A percentile compares a stretch with the other conserved stretches of the same genome.
These are phyloP conservation scores for Sthenelais limicola DNA, from an alignment of 2,888 invertebrate genomes.

Conservation along the genomic window DNA sequence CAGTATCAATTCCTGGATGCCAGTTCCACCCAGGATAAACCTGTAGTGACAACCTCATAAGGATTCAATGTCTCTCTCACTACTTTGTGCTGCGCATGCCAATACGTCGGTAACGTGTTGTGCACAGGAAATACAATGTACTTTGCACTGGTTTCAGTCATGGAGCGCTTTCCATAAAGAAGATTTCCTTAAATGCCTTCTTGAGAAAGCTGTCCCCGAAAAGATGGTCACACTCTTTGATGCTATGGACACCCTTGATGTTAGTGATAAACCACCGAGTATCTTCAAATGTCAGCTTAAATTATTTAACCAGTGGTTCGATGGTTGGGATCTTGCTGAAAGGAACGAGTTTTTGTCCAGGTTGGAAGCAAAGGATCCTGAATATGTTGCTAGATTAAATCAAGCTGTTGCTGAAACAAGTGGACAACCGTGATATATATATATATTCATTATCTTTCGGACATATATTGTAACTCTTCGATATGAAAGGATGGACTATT, in stretches of 20 bases:
- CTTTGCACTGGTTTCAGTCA: slow-evolving; percentile 64
- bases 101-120: slow-evolving; percentile 9
- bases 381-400: slow-evolving; percentile 67
- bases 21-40: too few species aligned
- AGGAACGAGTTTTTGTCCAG: slow-evolving; percentile 64
- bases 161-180: slow-evolving; percentile 64
- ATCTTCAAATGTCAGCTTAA: slow-evolving; percentile 73
- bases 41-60: too few species aligned
- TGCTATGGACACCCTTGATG: slow-evolving; percentile 60
- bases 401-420: slow-evolving; percentile 42
- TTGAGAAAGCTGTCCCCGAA: slow-evolving; percentile 64
- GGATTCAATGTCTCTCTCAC: slow-evolving; percentile 11
- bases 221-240: slow-evolving; percentile 63
- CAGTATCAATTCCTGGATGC: too few species aligned
- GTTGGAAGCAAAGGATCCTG: slow-evolving; percentile 64
- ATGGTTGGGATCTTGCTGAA: slow-evolving; percentile 68
- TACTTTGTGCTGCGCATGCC: slow-evolving; percentile 12
- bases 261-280: slow-evolving; percentile 68
- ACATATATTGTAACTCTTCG: too few species aligned
- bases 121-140: slow-evolving; percentile 64
- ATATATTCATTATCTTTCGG: too few species aligned
- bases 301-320: slow-evolving; percentile 72
- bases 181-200: slow-evolving; percentile 63
- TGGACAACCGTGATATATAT: slow-evolving; percentile 40
- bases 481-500: not conserved